phyloP scores from a whole-genome alignment of 35 echinoderm and acorn worm genomes.

The Amphiura filiformis region DNA sequence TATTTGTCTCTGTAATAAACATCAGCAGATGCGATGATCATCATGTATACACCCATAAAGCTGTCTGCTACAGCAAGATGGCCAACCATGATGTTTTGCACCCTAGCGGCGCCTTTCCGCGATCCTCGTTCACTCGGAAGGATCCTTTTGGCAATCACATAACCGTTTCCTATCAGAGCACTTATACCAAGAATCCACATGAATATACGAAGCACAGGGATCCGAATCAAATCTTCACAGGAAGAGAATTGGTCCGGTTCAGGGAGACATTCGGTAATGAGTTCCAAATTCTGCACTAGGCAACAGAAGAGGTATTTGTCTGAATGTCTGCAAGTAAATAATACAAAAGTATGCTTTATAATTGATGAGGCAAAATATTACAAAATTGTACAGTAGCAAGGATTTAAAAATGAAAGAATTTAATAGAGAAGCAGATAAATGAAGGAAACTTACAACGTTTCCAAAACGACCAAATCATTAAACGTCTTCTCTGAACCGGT shows the following conservation, averaged over 20 bases:
- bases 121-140: background rate
- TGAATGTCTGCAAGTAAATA: slow-evolving; percentile 19
- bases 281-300: background rate
- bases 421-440: background rate
- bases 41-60: slow-evolving; percentile 70
- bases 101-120: background rate
- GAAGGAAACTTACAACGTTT: background rate
- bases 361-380: background rate
- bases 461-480: background rate
- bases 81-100: slow-evolving; percentile 48
- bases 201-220: slow-evolving; percentile 32
- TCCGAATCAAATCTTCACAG: slow-evolving; percentile 59
- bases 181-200: slow-evolving; percentile 76
- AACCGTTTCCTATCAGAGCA: slow-evolving; percentile 33
- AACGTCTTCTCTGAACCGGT: background rate
- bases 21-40: slow-evolving; percentile 66
- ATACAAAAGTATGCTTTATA: background rate
- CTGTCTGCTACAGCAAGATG: slow-evolving; percentile 59
- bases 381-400: background rate
- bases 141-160: slow-evolving; percentile 23
- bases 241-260: slow-evolving; percentile 64
- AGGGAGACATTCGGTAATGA: slow-evolving; percentile 14
- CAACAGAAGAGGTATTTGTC: slow-evolving; percentile 60
- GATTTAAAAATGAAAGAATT: background rate
- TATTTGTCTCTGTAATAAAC: slow-evolving; percentile 42